A percentile compares a stretch with the other conserved stretches of the same genome.
These are phyloP conservation scores for Carduelis carduelis DNA, from an alignment of 2,797 vertebrate species.

Conservation along the genomic window DNA sequence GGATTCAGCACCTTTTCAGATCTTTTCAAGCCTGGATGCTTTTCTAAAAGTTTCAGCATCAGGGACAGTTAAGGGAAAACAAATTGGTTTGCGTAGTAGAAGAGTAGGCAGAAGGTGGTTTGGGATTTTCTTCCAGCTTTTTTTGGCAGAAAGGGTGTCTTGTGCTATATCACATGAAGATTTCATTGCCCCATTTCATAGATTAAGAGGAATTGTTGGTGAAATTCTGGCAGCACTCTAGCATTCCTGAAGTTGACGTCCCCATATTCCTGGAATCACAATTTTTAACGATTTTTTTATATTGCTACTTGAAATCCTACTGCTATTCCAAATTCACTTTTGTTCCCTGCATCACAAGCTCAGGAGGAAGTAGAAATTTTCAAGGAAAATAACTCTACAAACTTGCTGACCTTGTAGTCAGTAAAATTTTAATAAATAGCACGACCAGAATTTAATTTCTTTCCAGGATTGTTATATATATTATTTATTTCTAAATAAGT, in stretches of 20 bases:
- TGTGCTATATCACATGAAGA: not conserved
- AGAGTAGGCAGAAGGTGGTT: not conserved
- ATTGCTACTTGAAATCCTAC: not conserved
- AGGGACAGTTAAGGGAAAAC: not conserved
- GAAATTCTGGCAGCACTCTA: not conserved
- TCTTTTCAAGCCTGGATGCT: not conserved
- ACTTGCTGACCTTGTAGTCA: not conserved
- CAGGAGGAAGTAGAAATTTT: not conserved
- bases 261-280: not conserved
- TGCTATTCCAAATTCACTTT: not conserved
- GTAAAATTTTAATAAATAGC: not conserved
- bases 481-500: not conserved
- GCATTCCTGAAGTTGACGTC: not conserved
- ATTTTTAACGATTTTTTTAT: not conserved
- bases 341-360: not conserved
- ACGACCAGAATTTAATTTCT: not conserved
- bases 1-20: not conserved
- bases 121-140: not conserved
- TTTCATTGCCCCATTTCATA: not conserved
- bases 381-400: not conserved
- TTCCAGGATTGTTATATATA: not conserved
- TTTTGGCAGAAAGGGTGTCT: not conserved
- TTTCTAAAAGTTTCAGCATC: not conserved
- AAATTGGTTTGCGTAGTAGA: not conserved
- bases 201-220: accelerated